Percentiles rank a stretch among this genome's conserved stretches.
These are phyloP conservation scores for Sciaenops ocellatus DNA, from an alignment of 2,797 vertebrate species.

Conservation along the genomic window DNA sequence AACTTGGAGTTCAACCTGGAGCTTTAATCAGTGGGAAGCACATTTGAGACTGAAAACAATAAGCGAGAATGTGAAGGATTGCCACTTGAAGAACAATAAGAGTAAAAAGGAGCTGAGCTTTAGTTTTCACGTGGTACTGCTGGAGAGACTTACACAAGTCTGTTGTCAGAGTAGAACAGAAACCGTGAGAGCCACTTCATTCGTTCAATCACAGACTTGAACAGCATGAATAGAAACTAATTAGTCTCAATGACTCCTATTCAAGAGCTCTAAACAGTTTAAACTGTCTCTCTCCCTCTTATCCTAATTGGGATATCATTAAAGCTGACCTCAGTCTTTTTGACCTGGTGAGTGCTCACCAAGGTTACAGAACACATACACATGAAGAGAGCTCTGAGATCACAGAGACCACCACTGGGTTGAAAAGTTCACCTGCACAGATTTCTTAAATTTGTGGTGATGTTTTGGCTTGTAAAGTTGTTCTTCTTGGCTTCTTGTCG, in stretches of 20 bases:
- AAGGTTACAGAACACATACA: constrained; percentile 31
- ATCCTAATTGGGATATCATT: constrained; percentile 52
- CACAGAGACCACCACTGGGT: neutral
- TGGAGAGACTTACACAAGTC: constrained; percentile 31
- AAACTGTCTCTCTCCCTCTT: constrained; percentile 33
- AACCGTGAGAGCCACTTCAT: constrained; percentile 36
- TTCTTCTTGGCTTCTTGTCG: neutral
- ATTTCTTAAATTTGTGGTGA: neutral
- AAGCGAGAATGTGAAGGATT: constrained; percentile 34
- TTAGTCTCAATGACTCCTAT: constrained; percentile 56
- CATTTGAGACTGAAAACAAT: constrained; percentile 11
- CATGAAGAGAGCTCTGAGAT: constrained; percentile 26
- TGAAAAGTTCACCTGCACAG: constrained; percentile 25
- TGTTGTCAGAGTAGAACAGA: constrained; percentile 15
- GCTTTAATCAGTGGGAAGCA: constrained; percentile 8
- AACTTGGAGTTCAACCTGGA: neutral
- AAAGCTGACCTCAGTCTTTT: constrained; percentile 48
- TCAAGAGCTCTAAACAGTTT: constrained; percentile 34
- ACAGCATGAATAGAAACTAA: constrained; percentile 52
- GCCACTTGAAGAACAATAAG: constrained; percentile 23
- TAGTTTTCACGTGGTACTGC: constrained; percentile 37
- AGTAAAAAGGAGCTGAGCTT: constrained; percentile 8
- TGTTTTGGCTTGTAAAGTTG: neutral
- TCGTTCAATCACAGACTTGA: constrained; percentile 21
- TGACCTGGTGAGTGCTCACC: constrained; percentile 39